A percentile compares a stretch with the other conserved stretches of the same genome.
Evolutionary conservation across 2,797 vertebrate species (phyloP).

Genomic region (Presbytis comata): DNA sequence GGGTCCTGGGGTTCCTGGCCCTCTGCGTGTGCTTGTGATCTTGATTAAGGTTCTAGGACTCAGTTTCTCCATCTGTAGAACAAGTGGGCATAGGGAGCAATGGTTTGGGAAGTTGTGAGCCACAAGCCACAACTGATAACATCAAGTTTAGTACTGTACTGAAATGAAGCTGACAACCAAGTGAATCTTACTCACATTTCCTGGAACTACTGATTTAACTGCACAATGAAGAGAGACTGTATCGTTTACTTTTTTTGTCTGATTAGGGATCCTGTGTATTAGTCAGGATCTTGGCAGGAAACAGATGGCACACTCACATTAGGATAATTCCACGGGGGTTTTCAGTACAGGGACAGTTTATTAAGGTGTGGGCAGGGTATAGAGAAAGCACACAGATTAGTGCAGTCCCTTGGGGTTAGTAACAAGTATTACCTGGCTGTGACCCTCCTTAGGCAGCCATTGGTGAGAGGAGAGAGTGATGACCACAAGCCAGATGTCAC

Average conservation of each 20-base stretch:
- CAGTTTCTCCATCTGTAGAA: not conserved
- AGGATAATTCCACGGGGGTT: not conserved
- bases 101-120: not conserved
- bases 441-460: not conserved
- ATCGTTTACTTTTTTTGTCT: conserved; percentile 9
- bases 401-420: not conserved
- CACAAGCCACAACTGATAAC: not conserved
- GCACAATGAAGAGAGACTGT: not conserved
- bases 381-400: not conserved
- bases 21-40: not conserved
- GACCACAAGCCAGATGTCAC: not conserved
- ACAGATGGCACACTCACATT: not conserved
- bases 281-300: conserved; percentile 36
- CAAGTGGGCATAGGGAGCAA: not conserved
- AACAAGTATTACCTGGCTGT: accelerated
- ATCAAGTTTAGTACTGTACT: not conserved
- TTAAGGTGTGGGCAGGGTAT: not conserved
- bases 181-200: not conserved
- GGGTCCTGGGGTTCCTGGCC: not conserved
- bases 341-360: not conserved
- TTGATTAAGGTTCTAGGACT: not conserved
- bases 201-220: not conserved
- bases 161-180: not conserved
- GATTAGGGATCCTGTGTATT: not conserved
- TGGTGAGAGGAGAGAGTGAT: not conserved